phyloP scores from a whole-genome alignment of 35 echinoderm and acorn worm genomes.

The Lytechinus variegatus region DNA sequence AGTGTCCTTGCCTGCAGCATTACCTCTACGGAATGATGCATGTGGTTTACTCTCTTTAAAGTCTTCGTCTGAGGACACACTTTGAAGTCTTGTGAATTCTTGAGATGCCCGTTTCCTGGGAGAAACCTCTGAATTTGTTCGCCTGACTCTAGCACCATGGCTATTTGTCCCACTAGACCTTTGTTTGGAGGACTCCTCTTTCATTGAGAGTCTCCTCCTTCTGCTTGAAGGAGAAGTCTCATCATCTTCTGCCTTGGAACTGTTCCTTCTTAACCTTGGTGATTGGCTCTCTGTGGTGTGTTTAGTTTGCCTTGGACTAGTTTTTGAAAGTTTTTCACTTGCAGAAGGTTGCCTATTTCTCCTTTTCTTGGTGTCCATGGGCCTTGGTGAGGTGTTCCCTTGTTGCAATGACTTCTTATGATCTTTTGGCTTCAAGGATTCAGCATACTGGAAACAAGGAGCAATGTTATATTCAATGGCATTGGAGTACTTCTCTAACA shows the following conservation, averaged over 20 bases:
- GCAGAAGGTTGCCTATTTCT: background rate
- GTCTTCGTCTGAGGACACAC: constrained; percentile 22
- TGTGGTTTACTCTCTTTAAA: background rate
- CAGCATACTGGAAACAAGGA: constrained; percentile 41
- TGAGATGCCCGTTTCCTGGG: background rate
- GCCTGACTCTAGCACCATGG: background rate
- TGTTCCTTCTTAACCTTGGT: constrained; percentile 9
- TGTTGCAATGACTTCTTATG: background rate
- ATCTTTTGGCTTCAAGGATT: constrained; percentile 29
- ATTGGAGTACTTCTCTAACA: constrained; percentile 24
- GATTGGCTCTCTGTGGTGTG: background rate
- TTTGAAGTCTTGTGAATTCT: background rate
- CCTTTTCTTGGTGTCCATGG: background rate
- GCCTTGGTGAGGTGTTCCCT: background rate
- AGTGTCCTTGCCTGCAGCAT: background rate
- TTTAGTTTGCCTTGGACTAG: background rate
- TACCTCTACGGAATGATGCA: background rate
- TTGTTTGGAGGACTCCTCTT: background rate
- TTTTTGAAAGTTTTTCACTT: background rate
- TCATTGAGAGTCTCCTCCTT: background rate
- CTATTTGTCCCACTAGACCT: background rate
- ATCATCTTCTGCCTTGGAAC: background rate
- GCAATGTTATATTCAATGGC: constrained; percentile 47
- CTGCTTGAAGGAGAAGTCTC: background rate
- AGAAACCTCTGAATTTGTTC: background rate